Evolutionary conservation across 2,888 invertebrate species (phyloP), one percentile per base, ranked within the genome.

Genomic region (Leucozona laternaria): DNA sequence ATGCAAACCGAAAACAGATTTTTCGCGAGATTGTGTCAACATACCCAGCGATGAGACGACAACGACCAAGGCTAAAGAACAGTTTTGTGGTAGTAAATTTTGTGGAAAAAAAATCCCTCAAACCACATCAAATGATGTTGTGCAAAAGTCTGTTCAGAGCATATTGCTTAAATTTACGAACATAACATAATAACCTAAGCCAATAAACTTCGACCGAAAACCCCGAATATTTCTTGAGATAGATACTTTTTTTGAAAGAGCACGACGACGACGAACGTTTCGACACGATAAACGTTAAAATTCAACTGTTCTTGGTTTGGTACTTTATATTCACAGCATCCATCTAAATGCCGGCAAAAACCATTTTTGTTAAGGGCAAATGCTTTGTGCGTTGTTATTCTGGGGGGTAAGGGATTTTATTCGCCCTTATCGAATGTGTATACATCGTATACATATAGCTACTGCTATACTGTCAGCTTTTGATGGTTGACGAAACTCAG

Each of bases 261-360:
- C 62, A 28, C 34, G 10, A 43, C 50, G 13, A 22, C 62, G 62
- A 22, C 40, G n/a, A 6, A 80, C 76, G 79, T 79, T 53, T 58
- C 50, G 75, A 76, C 75, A 34, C 70, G 84, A 66, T 71, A 71
- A 70, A 76, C 64, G 79, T 71, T 50, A 20, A 79, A 84, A 71
- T 79, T 76, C 71, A 73, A 84, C 84, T 84, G 84, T 58, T 76
- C 70, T 83, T 55, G 45, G 34, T 31, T 62, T 55, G 17, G 37
- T 70, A 75, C 64, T 66, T 53, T 17, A 45, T 55, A 68, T 48
- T 45, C 66, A 43, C 70, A 76, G 75, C 84, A 84, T 84, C 84
- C 79, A 75, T 50, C 37, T n/a, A 53, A 43, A 71, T 71, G 58
- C 84, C 84, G 84, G 79, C 58, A 76, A 50, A 66, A 25, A 68